Evolutionary conservation across 2,888 invertebrate genomes (phyloP).

Genomic region (Limnephilus marmoratus): DNA sequence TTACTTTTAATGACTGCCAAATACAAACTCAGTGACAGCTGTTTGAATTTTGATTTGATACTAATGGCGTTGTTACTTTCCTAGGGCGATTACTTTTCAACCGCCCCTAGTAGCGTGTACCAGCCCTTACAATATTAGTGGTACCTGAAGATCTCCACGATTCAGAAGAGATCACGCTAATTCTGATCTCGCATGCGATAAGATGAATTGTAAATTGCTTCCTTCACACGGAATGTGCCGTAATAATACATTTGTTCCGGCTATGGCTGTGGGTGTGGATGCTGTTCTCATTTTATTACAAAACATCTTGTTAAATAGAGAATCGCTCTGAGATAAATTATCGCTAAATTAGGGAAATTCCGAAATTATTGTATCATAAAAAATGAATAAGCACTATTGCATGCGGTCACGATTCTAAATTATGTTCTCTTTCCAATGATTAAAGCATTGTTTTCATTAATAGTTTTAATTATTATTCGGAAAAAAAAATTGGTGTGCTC

Average conservation of each 20-base stretch:
- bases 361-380: neutral
- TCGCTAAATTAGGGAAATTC: neutral
- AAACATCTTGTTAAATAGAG: neutral
- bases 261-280: neutral
- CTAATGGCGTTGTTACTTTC: too few species aligned
- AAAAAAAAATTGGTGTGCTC: too few species aligned
- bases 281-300: neutral
- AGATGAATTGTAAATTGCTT: constrained; percentile 56
- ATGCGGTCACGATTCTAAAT: neutral
- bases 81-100: too few species aligned
- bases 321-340: neutral
- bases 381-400: neutral
- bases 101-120: neutral
- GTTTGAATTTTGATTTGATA: too few species aligned
- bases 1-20: too few species aligned
- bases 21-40: too few species aligned
- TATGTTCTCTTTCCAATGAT: neutral
- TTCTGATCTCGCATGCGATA: constrained; percentile 55
- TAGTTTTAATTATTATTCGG: too few species aligned
- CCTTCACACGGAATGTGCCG: constrained; percentile 31
- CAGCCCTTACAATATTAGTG: neutral
- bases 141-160: neutral
- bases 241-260: neutral
- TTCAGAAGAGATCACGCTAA: constrained; percentile 53
- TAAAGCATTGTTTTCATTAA: too few species aligned